Conservation (phyloP, 2,113 vertebrate species). For the Microcebus jonahi region DNA sequence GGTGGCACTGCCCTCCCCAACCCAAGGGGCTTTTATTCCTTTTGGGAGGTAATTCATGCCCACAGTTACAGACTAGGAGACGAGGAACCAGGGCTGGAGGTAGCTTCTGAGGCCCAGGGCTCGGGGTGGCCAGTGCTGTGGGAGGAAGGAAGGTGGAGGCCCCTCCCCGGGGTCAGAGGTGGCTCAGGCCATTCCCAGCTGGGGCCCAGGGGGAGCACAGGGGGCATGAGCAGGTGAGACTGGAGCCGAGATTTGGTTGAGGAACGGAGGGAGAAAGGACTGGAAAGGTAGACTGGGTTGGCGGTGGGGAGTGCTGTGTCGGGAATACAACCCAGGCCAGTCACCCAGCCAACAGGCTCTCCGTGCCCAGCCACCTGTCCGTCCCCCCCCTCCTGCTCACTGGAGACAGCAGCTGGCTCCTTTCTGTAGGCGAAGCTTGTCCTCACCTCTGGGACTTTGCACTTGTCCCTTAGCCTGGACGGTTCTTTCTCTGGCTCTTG, state of each 20-base stretch:
- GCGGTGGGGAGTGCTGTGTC: background rate
- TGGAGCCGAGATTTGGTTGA: background rate
- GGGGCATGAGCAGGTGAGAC: background rate
- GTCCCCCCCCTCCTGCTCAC: rapidly evolving
- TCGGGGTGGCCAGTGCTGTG: background rate
- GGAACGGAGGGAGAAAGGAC: background rate
- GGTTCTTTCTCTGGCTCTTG: background rate
- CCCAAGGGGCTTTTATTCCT: background rate
- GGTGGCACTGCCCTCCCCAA: background rate
- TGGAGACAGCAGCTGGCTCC: background rate
- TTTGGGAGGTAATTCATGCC: background rate
- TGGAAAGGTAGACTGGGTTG: background rate
- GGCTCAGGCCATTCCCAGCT: background rate
- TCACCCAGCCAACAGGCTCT: background rate
- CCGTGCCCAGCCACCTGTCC: too few species aligned
- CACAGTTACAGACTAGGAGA: background rate
- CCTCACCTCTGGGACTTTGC: background rate
- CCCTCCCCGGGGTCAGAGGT: background rate
- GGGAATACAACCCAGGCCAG: background rate
- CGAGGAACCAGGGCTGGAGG: background rate
- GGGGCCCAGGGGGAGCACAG: background rate
- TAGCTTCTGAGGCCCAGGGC: background rate
- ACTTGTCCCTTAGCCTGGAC: background rate
- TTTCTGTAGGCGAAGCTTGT: background rate
- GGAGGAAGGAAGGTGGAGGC: background rate